Evolutionary conservation across 2,888 invertebrate species (phyloP).

Genomic region (Uropetala carovei): DNA sequence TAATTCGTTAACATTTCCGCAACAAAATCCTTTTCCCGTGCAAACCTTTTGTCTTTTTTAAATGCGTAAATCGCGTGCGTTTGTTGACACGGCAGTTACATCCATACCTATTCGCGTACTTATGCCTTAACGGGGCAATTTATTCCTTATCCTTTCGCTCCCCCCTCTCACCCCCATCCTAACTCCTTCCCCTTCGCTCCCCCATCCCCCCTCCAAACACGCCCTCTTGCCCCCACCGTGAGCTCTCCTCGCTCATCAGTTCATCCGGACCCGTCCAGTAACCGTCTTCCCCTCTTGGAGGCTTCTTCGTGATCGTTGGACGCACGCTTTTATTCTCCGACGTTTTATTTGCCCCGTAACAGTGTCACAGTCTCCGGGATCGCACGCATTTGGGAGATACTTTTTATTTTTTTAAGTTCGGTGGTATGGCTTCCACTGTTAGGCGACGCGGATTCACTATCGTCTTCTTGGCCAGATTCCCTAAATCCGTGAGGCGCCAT

Average conservation of each 20-base stretch:
- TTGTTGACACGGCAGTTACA: not conserved
- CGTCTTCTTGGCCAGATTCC: too few relatives aligned
- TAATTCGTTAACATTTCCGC: too few relatives aligned
- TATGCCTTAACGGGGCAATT: slow-evolving; percentile 5
- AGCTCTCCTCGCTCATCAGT: not conserved
- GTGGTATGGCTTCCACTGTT: too few relatives aligned
- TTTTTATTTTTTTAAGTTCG: too few relatives aligned
- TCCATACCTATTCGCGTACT: not conserved
- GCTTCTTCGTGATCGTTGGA: not conserved
- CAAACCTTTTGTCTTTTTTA: too few relatives aligned
- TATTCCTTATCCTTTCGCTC: too few relatives aligned
- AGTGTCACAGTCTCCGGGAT: not conserved
- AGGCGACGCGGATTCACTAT: too few relatives aligned
- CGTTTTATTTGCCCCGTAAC: not conserved
- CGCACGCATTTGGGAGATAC: too few relatives aligned
- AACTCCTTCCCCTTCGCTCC: not conserved
- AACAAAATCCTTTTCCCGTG: too few relatives aligned
- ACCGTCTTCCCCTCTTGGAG: not conserved
- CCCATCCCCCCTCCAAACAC: not conserved
- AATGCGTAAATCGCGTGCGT: not conserved
- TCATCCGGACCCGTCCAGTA: slow-evolving; percentile 6
- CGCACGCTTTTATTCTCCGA: not conserved
- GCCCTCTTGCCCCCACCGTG: not conserved
- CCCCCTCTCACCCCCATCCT: not conserved
- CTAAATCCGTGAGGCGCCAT: too few relatives aligned